phyloP scores from a whole-genome alignment of 2,113 vertebrate genomes.

The Amazona vittata region DNA sequence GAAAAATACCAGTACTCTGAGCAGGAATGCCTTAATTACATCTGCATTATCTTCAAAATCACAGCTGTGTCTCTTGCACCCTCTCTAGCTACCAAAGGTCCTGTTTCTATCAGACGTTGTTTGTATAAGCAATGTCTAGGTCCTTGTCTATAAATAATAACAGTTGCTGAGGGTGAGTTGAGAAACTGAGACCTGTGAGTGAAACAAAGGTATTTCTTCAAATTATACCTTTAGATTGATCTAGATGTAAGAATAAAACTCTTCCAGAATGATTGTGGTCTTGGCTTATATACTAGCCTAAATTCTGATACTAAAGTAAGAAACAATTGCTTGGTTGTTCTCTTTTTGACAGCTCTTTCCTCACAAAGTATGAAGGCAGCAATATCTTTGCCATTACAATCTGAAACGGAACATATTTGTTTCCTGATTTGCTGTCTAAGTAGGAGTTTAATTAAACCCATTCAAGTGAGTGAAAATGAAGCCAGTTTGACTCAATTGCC shows the following conservation, averaged over 20 bases:
- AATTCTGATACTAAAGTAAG: background rate
- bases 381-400: background rate
- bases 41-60: background rate
- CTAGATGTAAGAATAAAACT: background rate
- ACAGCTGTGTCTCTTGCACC: background rate
- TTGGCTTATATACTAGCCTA: background rate
- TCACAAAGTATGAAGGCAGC: background rate
- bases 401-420: slow-evolving; percentile 13
- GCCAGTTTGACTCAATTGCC: background rate
- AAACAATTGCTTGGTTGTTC: background rate
- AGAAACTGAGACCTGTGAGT: background rate
- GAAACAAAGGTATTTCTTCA: background rate
- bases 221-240: background rate
- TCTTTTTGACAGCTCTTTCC: background rate
- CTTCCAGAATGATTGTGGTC: background rate
- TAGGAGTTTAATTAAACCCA: slow-evolving; percentile 10
- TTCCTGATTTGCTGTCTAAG: slow-evolving; percentile 24
- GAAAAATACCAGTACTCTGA: background rate
- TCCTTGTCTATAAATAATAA: background rate
- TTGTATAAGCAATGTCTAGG: background rate
- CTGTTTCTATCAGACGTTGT: background rate
- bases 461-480: slow-evolving; percentile 4
- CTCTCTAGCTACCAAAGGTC: background rate
- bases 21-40: background rate
- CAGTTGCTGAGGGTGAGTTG: background rate